Evolutionary conservation across 2,113 vertebrate species (phyloP), one percentile per base, ranked within the genome.

Genomic region (Tychaedon coryphoeus): DNA sequence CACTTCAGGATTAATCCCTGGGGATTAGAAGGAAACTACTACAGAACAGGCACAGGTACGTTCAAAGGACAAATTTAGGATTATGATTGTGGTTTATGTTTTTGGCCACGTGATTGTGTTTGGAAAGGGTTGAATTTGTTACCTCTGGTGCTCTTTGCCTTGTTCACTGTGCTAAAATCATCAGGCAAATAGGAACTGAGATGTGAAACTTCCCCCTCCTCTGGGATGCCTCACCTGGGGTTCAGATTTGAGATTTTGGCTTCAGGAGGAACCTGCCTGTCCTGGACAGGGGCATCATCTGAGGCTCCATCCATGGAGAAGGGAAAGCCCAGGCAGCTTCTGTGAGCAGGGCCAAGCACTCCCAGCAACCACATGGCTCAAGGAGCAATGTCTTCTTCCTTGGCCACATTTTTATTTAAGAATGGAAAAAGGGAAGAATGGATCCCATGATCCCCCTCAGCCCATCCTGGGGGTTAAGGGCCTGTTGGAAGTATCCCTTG

Each of bases 21-120:
- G 66, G 62, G 94, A 89, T 93, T 78, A 95, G 91, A 50, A 71
- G 77, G 91, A 56, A 95, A 75, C 87, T 40, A 23, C 84, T 42
- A 42, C 54, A 54, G 70, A 73, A 36, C 45, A 62, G 71, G 88
- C 71, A 88, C 91, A 95, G 95, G 94, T 97, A 92, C 2, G 1
- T 62, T 74, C 51, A 64, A 62, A 94, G 91, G 89, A 90, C 74
- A 87, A 81, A 76, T 72, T 88, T 34, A 69, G 62, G 74, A 48
- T 87, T 56, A 33, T 9, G 71, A 43, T 51, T 86, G 67, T 48
- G 84, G 6, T 56, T 81, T 71, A 4, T 43, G 62, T 69, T 91
- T 90, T 85, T 86, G 93, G 74, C 61, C 92, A 61, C 81, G 5
- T 40, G 62, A n/a, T 24, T 4, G 12, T 57, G 4, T 84, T 85